Base-by-base conservation (phyloP, 35 echinoderm and acorn worm species). In the Chiridota heheva region DNA sequence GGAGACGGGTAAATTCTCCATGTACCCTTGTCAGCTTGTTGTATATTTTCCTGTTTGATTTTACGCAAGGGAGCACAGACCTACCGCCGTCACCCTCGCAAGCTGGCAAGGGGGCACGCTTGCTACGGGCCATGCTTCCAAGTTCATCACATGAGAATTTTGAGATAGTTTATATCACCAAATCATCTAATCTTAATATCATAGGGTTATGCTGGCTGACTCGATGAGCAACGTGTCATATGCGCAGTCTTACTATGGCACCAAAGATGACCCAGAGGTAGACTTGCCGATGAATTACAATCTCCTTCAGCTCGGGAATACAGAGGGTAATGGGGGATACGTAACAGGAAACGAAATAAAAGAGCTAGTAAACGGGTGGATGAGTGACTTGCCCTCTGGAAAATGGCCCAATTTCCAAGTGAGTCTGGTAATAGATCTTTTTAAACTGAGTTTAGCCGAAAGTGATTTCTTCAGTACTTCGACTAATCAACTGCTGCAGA, bases 371-470 rank as follows among this genome's bases (percentile, higher is more conserved):
- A 34, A 72, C 27, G 69, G 77, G 1, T 90, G 84, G 84, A 41
- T 88, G 43, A 69, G 49, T 24, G 42, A 67, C 2, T 31, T 97
- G 53, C 86, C 84, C 2, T 25, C 20, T 7, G 79, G 72, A 20
- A 84, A 88, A 36, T 91, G 88, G 88, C 94, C 94, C 0, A 91
- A 81, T 34, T 97, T 88, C 30, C 78, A 86, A 85, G 88, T 97
- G 85, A 84, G 12, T 29, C 5, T 25, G 15, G 7, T 65, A 12
- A 53, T 15, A n/a, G n/a, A n/a, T n/a, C n/a, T n/a, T n/a, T n/a
- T n/a, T n/a, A n/a, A n/a, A n/a, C n/a, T n/a, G n/a, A 33, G 44
- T 78, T 34, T 20, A 15, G 2, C 36, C 49, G 17, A 24, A 66
- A 66, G 15, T 12, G 5, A n/a, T n/a, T n/a, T n/a, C n/a, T n/a